Evolutionary conservation across 2,797 vertebrate genomes (phyloP).

Genomic region (Oreortyx pictus): DNA sequence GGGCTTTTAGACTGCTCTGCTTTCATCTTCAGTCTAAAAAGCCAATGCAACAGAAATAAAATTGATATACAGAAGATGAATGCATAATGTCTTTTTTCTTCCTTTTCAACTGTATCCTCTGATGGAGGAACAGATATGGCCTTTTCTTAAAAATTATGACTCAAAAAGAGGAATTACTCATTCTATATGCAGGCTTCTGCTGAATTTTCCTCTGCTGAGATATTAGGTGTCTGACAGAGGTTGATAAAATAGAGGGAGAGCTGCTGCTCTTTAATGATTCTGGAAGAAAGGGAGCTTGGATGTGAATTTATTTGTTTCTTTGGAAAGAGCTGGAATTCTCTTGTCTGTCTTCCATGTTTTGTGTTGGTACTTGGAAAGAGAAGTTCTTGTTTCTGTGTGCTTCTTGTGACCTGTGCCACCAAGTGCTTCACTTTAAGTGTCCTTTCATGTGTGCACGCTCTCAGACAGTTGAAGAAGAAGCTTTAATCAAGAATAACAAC

Average conservation of each 20-base stretch:
- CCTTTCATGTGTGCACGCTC: slow-evolving; percentile 7
- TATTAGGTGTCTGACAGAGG: not conserved
- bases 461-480: slow-evolving; percentile 96
- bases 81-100: not conserved
- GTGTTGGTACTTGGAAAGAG: not conserved
- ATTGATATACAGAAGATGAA: not conserved
- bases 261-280: not conserved
- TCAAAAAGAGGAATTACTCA: not conserved
- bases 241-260: not conserved
- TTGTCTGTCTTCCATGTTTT: not conserved
- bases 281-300: not conserved
- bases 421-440: not conserved
- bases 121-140: not conserved
- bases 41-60: not conserved
- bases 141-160: not conserved
- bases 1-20: not conserved
- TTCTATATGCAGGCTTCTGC: not conserved
- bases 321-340: not conserved
- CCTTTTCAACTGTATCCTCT: not conserved
- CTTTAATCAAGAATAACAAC: slow-evolving; percentile 98
- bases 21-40: not conserved
- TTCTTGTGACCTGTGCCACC: not conserved
- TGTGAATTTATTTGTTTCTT: not conserved
- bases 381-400: not conserved
- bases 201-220: not conserved